Base-by-base conservation (phyloP, 2,888 invertebrate genomes). In the Chrysopilus asiliformis region DNA sequence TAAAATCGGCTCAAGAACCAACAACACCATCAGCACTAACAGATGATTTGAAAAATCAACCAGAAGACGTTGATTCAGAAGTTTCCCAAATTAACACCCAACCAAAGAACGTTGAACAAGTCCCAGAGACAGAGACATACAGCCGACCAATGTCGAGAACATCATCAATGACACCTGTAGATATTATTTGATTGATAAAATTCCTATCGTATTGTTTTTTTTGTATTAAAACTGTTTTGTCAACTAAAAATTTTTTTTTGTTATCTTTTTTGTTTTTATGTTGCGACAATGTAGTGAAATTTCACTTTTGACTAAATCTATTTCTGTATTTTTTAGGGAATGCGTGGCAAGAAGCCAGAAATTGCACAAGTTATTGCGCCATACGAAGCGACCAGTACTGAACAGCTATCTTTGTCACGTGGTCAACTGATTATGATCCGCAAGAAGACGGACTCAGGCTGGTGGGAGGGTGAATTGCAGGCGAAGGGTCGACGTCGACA, bases 391-490 rank as follows among this genome's bases (percentile, higher is more conserved):
- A 85, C 80, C 36, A 93, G 93, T 50, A 61, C 79, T 0, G 97
- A 97, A 53, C 98, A 98, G 58, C 67, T 98, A 26, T 81, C 84
- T 12, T 68, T 98, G 20, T 76, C 79, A 47, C 79, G 87, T 40
- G 97, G 95, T 0, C 95, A 97, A 53, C 67, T 95, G 38, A 79
- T 97, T 39, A 84, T 90, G 71, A 86, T 98, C n/a, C 74, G 91
- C 15, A 95, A 95, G 67, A 95, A 94, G 58, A 90, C 91, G 1
- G 83, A 87, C 49, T 86, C 87, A 32, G 98, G 98, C 14, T 98
- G 98, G 98, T 99, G 97, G 97, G 97, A 98, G 67, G 98, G 98
- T 2, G 97, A 98, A 64, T 65, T 95, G 28, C 94, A 94, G 67
- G 93, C 77, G 3, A 79, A 79, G 53, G 91, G 94, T 2, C 76